These are phyloP conservation scores for Agrochola macilenta DNA, from an alignment of 2,888 invertebrate species.

Conservation along the genomic window DNA sequence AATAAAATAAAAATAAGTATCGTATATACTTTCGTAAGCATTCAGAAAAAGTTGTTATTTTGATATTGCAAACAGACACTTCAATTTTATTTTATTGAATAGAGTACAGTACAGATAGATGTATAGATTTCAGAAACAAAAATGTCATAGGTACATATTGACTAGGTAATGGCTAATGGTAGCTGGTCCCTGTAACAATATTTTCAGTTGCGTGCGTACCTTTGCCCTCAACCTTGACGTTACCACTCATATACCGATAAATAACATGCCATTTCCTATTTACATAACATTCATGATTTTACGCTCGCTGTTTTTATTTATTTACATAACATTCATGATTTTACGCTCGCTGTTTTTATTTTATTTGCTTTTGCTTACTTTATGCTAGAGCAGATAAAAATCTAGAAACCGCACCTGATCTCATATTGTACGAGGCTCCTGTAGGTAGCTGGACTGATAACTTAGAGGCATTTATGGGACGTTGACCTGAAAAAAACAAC, in stretches of 20 bases:
- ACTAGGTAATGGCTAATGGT: no score
- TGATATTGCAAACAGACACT: no score
- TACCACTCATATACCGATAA: constrained; percentile 10
- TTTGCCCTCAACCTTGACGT: constrained; percentile 42
- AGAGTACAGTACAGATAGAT: no score
- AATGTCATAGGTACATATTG: no score
- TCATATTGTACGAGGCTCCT: not conserved
- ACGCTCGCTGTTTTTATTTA: not conserved
- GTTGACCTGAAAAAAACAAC: no score
- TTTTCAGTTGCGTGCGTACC: constrained; percentile 16
- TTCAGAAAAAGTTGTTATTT: no score
- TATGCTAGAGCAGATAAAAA: not conserved
- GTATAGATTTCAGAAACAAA: no score
- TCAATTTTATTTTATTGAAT: no score
- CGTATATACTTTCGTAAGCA: no score
- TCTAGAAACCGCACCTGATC: not conserved
- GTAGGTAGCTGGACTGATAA: no score
- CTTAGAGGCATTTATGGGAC: no score
- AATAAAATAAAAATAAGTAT: no score
- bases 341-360: not conserved
- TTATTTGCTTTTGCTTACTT: constrained; percentile 10
- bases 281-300: constrained; percentile 14
- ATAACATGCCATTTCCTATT: constrained; percentile 40
- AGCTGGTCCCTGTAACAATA: not conserved
- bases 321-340: constrained; percentile 20